Conservation (phyloP, 2,113 vertebrate species). For the Myotis lucifugus region DNA sequence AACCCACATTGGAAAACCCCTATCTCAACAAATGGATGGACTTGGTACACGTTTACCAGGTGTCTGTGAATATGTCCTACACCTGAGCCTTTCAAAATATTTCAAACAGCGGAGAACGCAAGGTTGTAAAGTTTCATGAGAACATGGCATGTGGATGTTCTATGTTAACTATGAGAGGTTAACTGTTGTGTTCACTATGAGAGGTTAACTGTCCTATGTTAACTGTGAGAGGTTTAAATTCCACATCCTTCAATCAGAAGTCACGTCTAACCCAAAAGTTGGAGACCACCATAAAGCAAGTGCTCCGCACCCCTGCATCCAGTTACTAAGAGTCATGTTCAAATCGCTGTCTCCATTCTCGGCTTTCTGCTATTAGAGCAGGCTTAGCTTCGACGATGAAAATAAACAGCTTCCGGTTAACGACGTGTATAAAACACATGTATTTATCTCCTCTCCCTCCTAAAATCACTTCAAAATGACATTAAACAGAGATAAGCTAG, state of each 20-base stretch:
- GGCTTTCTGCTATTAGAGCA: background rate
- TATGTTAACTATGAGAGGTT: background rate
- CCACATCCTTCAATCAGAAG: background rate
- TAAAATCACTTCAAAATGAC: background rate
- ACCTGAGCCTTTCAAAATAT: background rate
- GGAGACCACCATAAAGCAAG: background rate
- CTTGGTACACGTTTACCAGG: background rate
- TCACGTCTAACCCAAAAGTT: background rate
- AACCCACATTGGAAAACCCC: background rate
- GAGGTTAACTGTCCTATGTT: background rate
- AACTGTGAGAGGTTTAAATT: background rate
- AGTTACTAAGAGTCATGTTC: background rate
- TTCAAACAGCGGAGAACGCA: background rate
- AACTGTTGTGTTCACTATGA: background rate
- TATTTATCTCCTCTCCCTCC: background rate
- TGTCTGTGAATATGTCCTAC: background rate
- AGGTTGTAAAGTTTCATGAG: background rate
- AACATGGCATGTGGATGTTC: background rate
- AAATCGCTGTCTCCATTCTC: background rate
- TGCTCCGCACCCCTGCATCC: fast-evolving
- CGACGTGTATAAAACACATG: background rate
- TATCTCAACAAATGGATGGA: background rate
- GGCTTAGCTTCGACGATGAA: background rate
- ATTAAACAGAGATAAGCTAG: background rate
- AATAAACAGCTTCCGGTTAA: background rate